Percentiles rank a stretch among this genome's conserved stretches.
Conservation (phyloP, 2,888 invertebrate species). For the Erannis defoliaria region DNA sequence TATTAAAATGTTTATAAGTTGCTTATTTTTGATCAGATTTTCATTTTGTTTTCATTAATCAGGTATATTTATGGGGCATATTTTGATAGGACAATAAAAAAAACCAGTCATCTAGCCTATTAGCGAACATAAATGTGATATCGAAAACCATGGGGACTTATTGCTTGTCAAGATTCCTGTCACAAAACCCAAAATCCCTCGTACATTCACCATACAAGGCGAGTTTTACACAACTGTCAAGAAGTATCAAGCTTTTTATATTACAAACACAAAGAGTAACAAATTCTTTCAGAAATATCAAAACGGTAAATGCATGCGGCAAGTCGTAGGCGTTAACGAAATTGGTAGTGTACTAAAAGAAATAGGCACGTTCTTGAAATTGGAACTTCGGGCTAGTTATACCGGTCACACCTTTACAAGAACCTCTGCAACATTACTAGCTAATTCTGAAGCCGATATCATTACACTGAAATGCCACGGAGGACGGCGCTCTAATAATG, state of each 20-base stretch:
- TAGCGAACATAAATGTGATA: slow-evolving; percentile 27
- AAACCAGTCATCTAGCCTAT: no score
- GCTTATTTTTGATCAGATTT: no score
- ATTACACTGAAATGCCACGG: neutral
- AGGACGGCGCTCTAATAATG: neutral
- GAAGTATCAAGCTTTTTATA: slow-evolving; percentile 35
- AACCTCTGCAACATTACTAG: slow-evolving; percentile 29
- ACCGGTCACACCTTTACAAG: slow-evolving; percentile 38
- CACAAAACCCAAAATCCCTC: slow-evolving; percentile 36
- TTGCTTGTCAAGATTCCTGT: slow-evolving; percentile 26
- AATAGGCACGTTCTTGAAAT: slow-evolving; percentile 37
- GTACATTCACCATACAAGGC: no score
- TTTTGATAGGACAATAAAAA: no score
- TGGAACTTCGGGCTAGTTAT: slow-evolving; percentile 28
- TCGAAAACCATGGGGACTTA: slow-evolving; percentile 35
- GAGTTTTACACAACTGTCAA: slow-evolving; percentile 32
- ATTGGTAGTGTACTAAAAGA: slow-evolving; percentile 41
- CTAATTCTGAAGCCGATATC: neutral
- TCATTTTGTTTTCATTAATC: no score
- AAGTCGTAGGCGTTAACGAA: slow-evolving; percentile 38
- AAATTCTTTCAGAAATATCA: slow-evolving; percentile 40
- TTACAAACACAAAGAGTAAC: slow-evolving; percentile 31
- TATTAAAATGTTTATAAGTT: no score
- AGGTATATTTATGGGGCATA: no score
- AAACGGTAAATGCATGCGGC: slow-evolving; percentile 40